A percentile compares a stretch with the other conserved stretches of the same genome.
phyloP scores from a whole-genome alignment of 2,888 invertebrate genomes.

The Digitonthophagus gazella region DNA sequence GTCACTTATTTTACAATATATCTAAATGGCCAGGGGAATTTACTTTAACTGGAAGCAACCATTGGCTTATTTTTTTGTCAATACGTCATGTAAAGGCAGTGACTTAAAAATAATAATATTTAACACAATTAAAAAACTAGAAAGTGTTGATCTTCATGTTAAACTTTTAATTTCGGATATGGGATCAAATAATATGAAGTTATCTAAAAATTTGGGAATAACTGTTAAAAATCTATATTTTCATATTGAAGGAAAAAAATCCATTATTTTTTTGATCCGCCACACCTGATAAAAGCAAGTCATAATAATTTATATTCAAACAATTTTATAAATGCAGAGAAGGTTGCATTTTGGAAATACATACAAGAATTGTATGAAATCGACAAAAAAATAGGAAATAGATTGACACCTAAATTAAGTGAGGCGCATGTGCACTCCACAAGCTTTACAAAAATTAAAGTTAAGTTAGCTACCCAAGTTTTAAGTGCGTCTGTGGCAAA shows the following conservation, averaged over 20 bases:
- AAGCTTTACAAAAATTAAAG: too few relatives aligned
- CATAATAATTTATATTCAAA: too few relatives aligned
- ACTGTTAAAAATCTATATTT: constrained; percentile 27
- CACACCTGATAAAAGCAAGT: too few relatives aligned
- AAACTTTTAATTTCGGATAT: constrained; percentile 21
- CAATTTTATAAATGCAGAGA: too few relatives aligned
- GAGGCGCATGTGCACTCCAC: too few relatives aligned
- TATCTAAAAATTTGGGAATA: constrained; percentile 19
- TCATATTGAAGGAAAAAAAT: constrained; percentile 22
- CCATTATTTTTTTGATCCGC: too few relatives aligned
- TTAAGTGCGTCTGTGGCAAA: too few relatives aligned
- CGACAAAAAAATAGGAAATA: too few relatives aligned
- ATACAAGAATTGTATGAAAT: too few relatives aligned
- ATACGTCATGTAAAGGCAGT: constrained; percentile 13
- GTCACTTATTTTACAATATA: constrained; percentile 25
- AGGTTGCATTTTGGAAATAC: too few relatives aligned
- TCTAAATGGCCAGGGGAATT: constrained; percentile 18
- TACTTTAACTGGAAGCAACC: constrained; percentile 21
- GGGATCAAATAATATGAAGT: constrained; percentile 23
- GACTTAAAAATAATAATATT: background rate
- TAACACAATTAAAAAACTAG: constrained; percentile 5
- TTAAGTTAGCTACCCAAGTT: too few relatives aligned
- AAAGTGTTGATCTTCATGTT: constrained; percentile 19
- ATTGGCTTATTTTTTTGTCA: constrained; percentile 9
- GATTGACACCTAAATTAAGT: too few relatives aligned